Percentiles rank a stretch among this genome's conserved stretches.
phyloP scores from a whole-genome alignment of 1,140 invertebrate species.

The Metopolophium dirhodum region DNA sequence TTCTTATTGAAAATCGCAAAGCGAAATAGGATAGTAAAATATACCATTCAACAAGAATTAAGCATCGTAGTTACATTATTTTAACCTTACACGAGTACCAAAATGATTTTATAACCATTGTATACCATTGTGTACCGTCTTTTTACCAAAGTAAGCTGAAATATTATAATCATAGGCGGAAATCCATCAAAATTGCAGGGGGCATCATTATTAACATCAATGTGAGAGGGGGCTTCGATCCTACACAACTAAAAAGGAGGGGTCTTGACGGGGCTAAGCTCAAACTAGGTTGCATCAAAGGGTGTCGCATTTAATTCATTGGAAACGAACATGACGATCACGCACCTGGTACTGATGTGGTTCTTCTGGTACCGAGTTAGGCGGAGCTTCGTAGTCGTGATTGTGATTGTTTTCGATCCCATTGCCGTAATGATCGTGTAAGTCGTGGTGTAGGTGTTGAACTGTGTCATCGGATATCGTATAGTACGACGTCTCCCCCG shows the following conservation, averaged over 20 bases:
- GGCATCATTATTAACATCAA: too few species aligned
- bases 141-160: neutral
- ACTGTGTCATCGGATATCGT: constrained; percentile 5
- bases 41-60: neutral
- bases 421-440: constrained; percentile 17
- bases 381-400: neutral
- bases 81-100: neutral
- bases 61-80: neutral
- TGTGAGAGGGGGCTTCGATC: too few species aligned
- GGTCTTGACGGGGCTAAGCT: too few species aligned
- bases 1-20: neutral
- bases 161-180: neutral
- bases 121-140: too few species aligned
- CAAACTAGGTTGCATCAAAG: too few species aligned
- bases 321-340: neutral
- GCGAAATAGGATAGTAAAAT: neutral
- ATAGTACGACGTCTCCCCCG: neutral
- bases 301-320: neutral
- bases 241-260: too few species aligned
- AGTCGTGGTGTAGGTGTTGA: neutral
- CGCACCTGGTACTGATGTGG: constrained; percentile 56
- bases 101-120: too few species aligned
- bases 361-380: neutral
- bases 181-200: neutral
- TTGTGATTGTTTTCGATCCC: neutral